phyloP scores from a whole-genome alignment of 2,113 vertebrate genomes.

The Dasypus novemcinctus region DNA sequence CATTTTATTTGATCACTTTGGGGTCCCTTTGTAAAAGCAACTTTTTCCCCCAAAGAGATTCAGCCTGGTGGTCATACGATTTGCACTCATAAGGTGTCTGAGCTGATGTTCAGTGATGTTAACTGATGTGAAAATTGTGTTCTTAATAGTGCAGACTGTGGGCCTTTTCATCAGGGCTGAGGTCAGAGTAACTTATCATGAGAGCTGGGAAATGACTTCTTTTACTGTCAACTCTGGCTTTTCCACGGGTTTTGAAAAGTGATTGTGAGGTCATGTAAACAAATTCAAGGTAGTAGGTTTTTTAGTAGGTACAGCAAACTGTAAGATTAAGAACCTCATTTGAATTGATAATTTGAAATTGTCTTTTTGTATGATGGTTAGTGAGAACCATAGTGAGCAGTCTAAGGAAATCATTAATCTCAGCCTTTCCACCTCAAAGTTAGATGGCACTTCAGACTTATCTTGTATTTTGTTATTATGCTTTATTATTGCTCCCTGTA shows the following conservation, averaged over 20 bases:
- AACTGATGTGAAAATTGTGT: background rate
- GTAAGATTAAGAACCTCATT: background rate
- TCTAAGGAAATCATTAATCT: background rate
- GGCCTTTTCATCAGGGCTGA: background rate
- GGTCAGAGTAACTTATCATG: conserved; percentile 22
- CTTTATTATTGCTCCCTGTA: background rate
- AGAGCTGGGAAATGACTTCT: background rate
- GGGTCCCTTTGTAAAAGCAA: background rate
- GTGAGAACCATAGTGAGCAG: background rate
- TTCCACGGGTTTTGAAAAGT: conserved; percentile 28
- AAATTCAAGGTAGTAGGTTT: conserved; percentile 26
- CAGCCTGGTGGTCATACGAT: background rate
- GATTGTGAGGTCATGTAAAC: background rate
- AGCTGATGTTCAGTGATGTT: background rate
- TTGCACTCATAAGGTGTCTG: background rate
- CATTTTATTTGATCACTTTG: background rate
- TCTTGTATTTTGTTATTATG: background rate
- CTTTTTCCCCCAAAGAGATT: background rate
- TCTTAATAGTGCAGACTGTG: background rate
- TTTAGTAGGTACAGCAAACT: conserved; percentile 30
- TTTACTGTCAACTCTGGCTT: conserved; percentile 39
- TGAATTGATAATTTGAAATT: conserved; percentile 19
- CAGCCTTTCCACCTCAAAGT: background rate
- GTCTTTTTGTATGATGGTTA: conserved; percentile 18
- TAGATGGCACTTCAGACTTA: background rate